These are phyloP conservation scores for Parnassius mnemosyne DNA, from an alignment of 2,888 invertebrate species.

Conservation along the genomic window DNA sequence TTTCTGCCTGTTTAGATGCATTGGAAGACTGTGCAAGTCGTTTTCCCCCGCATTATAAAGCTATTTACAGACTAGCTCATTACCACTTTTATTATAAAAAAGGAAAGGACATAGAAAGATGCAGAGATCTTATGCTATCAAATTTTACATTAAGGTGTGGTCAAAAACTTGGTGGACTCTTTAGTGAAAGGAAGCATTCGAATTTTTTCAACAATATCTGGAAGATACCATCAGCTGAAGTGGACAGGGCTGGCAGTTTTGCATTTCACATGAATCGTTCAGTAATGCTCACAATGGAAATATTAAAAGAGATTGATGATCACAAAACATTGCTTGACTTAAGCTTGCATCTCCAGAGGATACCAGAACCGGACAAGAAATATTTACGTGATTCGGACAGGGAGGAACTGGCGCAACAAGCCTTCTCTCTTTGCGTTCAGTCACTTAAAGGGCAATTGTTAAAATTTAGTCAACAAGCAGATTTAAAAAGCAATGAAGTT, in stretches of 20 bases:
- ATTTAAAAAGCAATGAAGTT: constrained; percentile 66
- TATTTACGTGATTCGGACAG: constrained; percentile 93
- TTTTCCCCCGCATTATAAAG: constrained; percentile 96
- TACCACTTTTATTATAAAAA: constrained; percentile 88
- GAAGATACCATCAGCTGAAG: constrained; percentile 93
- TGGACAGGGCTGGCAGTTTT: constrained; percentile 95
- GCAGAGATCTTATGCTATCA: constrained; percentile 85
- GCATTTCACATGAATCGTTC: constrained; percentile 94
- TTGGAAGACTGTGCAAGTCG: constrained; percentile 91
- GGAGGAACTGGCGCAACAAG: constrained; percentile 89
- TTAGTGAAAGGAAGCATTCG: constrained; percentile 89
- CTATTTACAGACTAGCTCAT: constrained; percentile 92
- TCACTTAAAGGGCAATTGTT: constrained; percentile 84
- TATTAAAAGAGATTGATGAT: constrained; percentile 89
- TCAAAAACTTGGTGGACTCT: constrained; percentile 88
- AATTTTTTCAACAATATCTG: constrained; percentile 97
- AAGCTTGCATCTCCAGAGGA: constrained; percentile 87
- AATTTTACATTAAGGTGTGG: constrained; percentile 84
- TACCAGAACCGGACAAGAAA: constrained; percentile 93
- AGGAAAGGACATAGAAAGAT: constrained; percentile 84
- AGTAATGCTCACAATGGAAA: constrained; percentile 89
- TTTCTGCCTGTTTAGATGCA: constrained; percentile 86
- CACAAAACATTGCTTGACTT: constrained; percentile 89
- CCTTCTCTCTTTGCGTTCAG: constrained; percentile 86
- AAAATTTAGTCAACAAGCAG: constrained; percentile 71